Evolutionary conservation across 1,140 invertebrate genomes (phyloP), one percentile per base, ranked within the genome.

Genomic region (Cherax destructor): DNA sequence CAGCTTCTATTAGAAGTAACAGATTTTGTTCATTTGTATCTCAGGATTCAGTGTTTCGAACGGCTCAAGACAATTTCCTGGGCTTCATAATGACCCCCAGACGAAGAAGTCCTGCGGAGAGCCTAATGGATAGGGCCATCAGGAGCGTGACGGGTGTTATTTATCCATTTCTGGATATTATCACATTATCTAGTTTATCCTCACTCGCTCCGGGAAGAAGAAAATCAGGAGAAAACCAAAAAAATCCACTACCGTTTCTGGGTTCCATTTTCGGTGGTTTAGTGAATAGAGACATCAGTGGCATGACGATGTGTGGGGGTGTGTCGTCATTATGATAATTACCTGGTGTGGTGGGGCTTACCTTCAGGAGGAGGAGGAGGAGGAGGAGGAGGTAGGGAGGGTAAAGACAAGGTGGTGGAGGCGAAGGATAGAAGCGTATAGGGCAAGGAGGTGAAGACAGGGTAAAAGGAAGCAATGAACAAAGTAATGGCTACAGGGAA

Each of bases 301-400:
- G 76, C 83, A 47, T 69, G 88, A 50, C 50, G 50, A 72, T 77
- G 41, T 65, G 65, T 91, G 83, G 83, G 88, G 88, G 52, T 59
- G 88, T 85, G 83, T 85, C 76, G 83, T 74, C 88, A 91, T 91
- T 91, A 91, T 91, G 80, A 91, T 91, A 91, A 91, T 91, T 61
- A 91, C 88, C 83, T 86, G 83, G 83, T 50, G 74, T 78, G 74
- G 85, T 61, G 85, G 78, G 74, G 85, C 50, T 79, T 50, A 86
- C 84, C 84, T 21, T n/a, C n/a, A n/a, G n/a, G n/a, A n/a, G n/a
- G 65, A 65, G 47, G 0, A 7, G n/a, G 56, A 16, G 61, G 83
- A 61, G 24, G 69, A 50, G 18, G 61, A 18, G 65, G 3, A 86
- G 72, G 83, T 21, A 50, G 61, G 72, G 47, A 21, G 61, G 52